Evolutionary conservation across 2,113 vertebrate genomes (phyloP), one percentile per base, ranked within the genome.

Genomic region (Chlamydotis undulata): DNA sequence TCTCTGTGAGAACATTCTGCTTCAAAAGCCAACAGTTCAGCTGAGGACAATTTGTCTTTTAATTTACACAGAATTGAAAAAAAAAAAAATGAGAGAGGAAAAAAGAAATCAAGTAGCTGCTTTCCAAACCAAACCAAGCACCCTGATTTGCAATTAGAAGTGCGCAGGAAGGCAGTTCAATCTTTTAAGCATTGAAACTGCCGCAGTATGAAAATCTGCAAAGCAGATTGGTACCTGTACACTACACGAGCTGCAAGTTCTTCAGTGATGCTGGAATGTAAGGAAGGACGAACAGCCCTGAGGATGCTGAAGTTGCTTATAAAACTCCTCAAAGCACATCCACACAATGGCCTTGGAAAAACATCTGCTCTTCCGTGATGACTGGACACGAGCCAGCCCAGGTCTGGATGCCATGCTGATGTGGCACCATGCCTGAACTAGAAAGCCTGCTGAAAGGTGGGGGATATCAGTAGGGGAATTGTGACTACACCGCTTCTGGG

Each of bases 401-500:
- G 64, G 37, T 25, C 25, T 35, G 28, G 33, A 55, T 55, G 43
- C 10, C 41, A 45, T 2, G 3, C 6, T 7, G n/a, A 7, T 10
- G 47, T 19, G 43, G 77, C 60, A 70, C 52, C 4, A 0, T 13
- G 49, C 35, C 64, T 21, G n/a, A 69, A 25, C 4, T 19, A 53
- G 31, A 56, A 35, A 12, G 12, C 59, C 28, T 89, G 8, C 5
- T 13, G 47, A 11, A n/a, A 24, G 10, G 10, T n/a, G 6, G 15
- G 13, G 3, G 16, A 3, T 24, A 22, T 41, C 3, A 37, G 6
- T 2, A 91, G 14, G 8, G 23, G 10, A 28, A 68, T 11, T 0
- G 0, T 2, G 4, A 26, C 28, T 14, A 7, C 0, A 15, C 0
- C 16, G 37, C 49, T 73, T 79, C 65, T 39, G 65, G 61, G 56